Evolutionary conservation across 2,113 vertebrate genomes (phyloP).

Genomic region (Halichoerus grypus): DNA sequence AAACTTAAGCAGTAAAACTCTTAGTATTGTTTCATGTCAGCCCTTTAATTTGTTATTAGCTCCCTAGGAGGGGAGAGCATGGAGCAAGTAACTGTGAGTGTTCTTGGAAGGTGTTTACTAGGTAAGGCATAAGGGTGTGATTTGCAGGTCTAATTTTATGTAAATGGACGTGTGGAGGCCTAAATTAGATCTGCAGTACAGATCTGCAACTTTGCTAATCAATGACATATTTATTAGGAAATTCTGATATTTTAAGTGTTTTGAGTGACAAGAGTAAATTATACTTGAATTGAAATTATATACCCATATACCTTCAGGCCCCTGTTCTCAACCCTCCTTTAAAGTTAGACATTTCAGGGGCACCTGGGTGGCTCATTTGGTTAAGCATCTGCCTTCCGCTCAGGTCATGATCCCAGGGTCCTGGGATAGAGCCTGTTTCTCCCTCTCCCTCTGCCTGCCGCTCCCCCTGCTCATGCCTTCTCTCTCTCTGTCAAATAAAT

Average conservation of each 20-base stretch:
- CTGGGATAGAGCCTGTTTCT: not conserved
- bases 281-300: conserved; percentile 18
- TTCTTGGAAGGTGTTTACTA: not conserved
- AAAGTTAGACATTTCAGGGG: not conserved
- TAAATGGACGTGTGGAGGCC: not conserved
- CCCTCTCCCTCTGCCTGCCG: not conserved
- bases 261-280: not conserved
- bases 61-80: not conserved
- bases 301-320: not conserved
- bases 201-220: not conserved
- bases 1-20: not conserved
- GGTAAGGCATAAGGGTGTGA: not conserved
- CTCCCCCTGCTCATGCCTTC: not conserved
- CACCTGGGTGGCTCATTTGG: not conserved
- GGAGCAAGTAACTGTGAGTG: not conserved
- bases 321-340: not conserved
- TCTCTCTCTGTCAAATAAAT: not conserved
- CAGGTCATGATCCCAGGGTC: not conserved
- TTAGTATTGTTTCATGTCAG: not conserved
- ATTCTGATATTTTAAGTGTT: not conserved
- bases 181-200: not conserved
- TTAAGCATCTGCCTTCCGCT: not conserved
- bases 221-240: not conserved
- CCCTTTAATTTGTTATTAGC: not conserved
- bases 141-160: not conserved